Base-by-base conservation (phyloP, 2,113 vertebrate genomes). In the Sitta europaea region DNA sequence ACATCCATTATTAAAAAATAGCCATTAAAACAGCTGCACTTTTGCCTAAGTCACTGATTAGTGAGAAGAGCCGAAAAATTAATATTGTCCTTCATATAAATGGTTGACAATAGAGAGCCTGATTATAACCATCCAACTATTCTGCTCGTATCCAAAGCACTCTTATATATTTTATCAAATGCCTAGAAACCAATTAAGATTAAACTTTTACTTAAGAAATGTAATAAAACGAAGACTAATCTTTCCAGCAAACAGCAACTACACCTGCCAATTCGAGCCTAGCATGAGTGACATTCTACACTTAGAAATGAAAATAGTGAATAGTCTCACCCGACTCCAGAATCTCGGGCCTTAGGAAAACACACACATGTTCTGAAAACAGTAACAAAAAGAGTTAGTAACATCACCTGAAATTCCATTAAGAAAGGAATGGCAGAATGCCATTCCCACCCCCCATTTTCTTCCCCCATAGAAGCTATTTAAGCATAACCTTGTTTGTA, bases 401-500 rank as follows among this genome's bases (percentile, higher is more conserved):
- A 20, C 10, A 54, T n/a, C 29, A 61, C 5, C 21, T 70, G 19
- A 65, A 65, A 82, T 28, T 76, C 27, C 19, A 73, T 38, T 72
- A 3, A 9, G 55, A 50, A 71, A 45, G 7, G 12, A n/a, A n/a
- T 12, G 63, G 29, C 9, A 54, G 33, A 67, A 65, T 38, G 27
- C 40, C 15, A 47, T 10, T 24, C 13, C 8, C 15, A n/a, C 5
- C 4, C 1, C 2, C 15, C 3, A 16, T 59, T 83, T 77, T 63
- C 42, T 92, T 65, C 14, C 55, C 42, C 18, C 20, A 45, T 3
- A 31, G 63, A 85, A 82, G 20, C 35, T 61, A 82, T 54, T 79
- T 91, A 79, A 73, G 27, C 28, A 73, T 70, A 96, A 88, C 51
- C 67, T 94, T 82, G 50, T 94, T 92, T 87, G 73, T 51, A 87